Conservation (phyloP, 2,888 invertebrate species). For the Clostera curtula region DNA sequence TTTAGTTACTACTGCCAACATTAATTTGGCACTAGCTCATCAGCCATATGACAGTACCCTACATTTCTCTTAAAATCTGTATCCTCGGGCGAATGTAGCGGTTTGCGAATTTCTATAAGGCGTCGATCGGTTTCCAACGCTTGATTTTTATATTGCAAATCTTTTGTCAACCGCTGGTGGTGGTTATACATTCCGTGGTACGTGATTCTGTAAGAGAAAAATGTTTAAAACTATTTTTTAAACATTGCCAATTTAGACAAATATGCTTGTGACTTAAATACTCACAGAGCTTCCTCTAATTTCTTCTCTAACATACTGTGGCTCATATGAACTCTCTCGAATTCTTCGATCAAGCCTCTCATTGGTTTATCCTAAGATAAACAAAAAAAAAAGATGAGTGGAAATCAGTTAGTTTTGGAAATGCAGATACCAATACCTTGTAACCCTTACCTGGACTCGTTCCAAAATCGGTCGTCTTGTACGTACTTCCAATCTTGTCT, state of each 20-base stretch:
- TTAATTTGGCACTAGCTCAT: conserved; percentile 69
- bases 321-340: conserved; percentile 79
- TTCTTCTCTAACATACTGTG: conserved; percentile 78
- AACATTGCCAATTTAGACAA: too few relatives aligned
- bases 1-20: too few relatives aligned
- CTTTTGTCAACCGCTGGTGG: conserved; percentile 76
- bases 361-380: conserved; percentile 80
- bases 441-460: conserved; percentile 46
- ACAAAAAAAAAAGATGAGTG: not conserved
- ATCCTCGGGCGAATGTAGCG: conserved; percentile 65
- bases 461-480: conserved; percentile 86
- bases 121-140: conserved; percentile 85
- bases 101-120: conserved; percentile 80
- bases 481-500: conserved; percentile 90
- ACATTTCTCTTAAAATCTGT: conserved; percentile 83
- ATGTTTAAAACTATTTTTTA: conserved; percentile 1
- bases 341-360: conserved; percentile 83
- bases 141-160: conserved; percentile 84
- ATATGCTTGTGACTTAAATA: too few relatives aligned
- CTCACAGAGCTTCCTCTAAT: conserved; percentile 81
- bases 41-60: conserved; percentile 80
- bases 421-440: not conserved
- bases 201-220: conserved; percentile 68
- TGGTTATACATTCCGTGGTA: conserved; percentile 75
- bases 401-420: conserved; percentile 1